These are phyloP conservation scores for Epistrophe grossulariae DNA, from an alignment of 2,888 invertebrate species.

Conservation along the genomic window DNA sequence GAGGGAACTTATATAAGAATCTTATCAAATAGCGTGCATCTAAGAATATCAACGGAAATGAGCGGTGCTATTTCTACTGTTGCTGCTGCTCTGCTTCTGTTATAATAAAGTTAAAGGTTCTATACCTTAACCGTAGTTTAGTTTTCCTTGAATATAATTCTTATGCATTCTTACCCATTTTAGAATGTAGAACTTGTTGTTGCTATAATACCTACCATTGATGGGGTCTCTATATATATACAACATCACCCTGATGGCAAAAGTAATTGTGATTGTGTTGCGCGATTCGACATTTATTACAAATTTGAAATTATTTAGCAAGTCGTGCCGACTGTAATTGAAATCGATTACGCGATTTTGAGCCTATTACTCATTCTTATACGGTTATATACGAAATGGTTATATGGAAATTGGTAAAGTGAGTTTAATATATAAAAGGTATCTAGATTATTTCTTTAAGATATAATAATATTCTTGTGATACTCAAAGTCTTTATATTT, in stretches of 20 bases:
- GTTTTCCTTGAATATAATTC: constrained; percentile 43
- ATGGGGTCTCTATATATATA: background rate
- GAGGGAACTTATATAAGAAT: constrained; percentile 25
- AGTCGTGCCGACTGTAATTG: constrained; percentile 79
- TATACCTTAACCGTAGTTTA: constrained; percentile 1
- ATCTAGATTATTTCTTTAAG: background rate
- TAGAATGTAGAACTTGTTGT: background rate
- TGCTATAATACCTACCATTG: background rate
- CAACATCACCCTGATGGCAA: background rate
- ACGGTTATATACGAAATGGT: background rate
- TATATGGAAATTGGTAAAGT: constrained; percentile 1
- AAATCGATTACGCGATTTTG: constrained; percentile 77
- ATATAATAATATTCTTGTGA: too few relatives aligned
- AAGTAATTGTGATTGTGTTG: constrained; percentile 75
- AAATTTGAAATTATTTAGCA: constrained; percentile 75
- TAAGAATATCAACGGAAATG: constrained; percentile 74
- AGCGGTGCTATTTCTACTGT: constrained; percentile 54
- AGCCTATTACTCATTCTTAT: constrained; percentile 46
- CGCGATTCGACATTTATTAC: constrained; percentile 72
- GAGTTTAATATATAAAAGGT: background rate
- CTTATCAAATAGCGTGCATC: constrained; percentile 78
- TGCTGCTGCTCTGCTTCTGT: constrained; percentile 31
- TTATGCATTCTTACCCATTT: background rate
- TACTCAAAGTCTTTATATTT: too few relatives aligned
- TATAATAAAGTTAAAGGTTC: background rate